Evolutionary conservation across 2,797 vertebrate genomes (phyloP).

Genomic region (Malacoraja senta): DNA sequence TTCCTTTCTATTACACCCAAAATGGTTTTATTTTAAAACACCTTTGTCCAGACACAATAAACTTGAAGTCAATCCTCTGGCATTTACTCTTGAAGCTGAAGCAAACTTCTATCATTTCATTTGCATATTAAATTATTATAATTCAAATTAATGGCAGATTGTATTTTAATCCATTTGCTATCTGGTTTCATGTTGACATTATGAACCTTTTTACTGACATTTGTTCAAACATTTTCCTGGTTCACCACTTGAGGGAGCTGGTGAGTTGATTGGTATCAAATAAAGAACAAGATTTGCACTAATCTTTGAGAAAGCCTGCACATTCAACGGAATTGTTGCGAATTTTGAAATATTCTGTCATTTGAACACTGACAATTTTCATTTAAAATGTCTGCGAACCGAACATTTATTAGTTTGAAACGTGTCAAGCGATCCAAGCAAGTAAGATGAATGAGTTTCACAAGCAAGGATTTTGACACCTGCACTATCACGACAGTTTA

Average conservation of each 20-base stretch:
- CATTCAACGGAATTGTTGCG: not conserved
- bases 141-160: not conserved
- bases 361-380: not conserved
- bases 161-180: not conserved
- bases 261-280: not conserved
- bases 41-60: not conserved
- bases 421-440: not conserved
- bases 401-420: not conserved
- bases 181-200: not conserved
- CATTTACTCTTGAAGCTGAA: not conserved
- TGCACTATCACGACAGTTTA: not conserved
- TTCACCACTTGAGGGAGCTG: constrained; percentile 24
- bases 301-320: too few relatives aligned
- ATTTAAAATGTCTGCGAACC: not conserved
- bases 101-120: not conserved
- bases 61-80: not conserved
- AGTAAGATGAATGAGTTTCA: not conserved
- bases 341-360: not conserved
- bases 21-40: not conserved
- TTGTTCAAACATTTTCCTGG: not conserved
- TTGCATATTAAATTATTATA: not conserved
- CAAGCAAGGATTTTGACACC: not conserved
- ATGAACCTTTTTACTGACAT: not conserved
- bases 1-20: too few relatives aligned
- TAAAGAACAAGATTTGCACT: not conserved